These are phyloP conservation scores for Drosophila saltans DNA, from an alignment of 1,140 invertebrate species.

Conservation along the genomic window DNA sequence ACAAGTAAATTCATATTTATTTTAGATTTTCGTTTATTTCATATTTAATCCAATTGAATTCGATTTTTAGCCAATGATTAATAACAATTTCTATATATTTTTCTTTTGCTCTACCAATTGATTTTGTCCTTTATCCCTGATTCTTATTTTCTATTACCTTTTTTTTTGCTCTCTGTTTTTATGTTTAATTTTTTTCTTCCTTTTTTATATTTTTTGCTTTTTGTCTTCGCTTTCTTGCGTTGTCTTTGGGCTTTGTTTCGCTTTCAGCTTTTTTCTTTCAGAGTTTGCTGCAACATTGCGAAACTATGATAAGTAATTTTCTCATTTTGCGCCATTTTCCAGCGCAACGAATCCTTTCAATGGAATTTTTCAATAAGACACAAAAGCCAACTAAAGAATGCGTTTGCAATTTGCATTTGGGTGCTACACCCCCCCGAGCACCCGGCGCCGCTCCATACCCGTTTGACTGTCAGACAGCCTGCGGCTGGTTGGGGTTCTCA, in stretches of 20 bases:
- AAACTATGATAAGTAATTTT: slow-evolving; percentile 34
- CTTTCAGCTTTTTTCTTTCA: slow-evolving; percentile 14
- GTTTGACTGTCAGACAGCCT: background rate
- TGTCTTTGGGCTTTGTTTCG: slow-evolving; percentile 4
- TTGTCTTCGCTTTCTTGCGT: background rate
- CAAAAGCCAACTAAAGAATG: slow-evolving; percentile 33
- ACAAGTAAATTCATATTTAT: too few relatives aligned
- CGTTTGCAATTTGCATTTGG: slow-evolving; percentile 32
- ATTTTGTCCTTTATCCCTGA: background rate
- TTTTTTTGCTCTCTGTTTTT: background rate
- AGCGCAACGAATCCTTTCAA: slow-evolving; percentile 32
- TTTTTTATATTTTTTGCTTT: background rate
- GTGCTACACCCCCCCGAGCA: background rate
- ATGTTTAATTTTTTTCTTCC: background rate
- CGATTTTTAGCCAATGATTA: background rate
- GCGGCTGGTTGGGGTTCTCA: slow-evolving; percentile 4
- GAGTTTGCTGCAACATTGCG: slow-evolving; percentile 23
- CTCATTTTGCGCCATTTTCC: slow-evolving; percentile 29
- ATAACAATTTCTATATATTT: background rate
- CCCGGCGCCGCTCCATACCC: too few relatives aligned
- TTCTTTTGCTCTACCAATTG: background rate
- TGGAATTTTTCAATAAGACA: slow-evolving; percentile 35
- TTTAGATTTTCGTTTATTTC: too few relatives aligned
- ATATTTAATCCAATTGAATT: too few relatives aligned
- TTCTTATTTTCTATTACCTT: background rate